A percentile compares a stretch with the other conserved stretches of the same genome.
These are phyloP conservation scores for Chondrosia reniformis DNA, from an alignment of 37 sponge, comb jelly and placozoan species.

Conservation along the genomic window DNA sequence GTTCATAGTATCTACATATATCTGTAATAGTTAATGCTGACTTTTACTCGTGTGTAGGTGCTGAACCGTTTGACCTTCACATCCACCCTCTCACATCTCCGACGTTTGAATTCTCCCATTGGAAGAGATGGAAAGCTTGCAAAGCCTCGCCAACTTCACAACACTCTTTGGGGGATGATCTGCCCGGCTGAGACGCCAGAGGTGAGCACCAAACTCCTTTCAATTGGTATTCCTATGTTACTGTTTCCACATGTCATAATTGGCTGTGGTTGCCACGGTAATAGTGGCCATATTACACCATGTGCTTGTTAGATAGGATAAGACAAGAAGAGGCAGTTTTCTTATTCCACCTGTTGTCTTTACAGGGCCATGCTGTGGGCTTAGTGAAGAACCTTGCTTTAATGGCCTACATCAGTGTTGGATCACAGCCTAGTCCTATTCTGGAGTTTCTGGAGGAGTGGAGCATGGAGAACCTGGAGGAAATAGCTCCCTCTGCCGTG, in stretches of 20 bases:
- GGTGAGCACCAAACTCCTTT: slow-evolving; percentile 2
- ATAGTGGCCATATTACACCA: too few species aligned
- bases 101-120: slow-evolving; percentile 98
- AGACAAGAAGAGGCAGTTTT: too few species aligned
- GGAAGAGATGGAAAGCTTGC: slow-evolving; percentile 99
- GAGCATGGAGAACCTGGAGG: slow-evolving; percentile 99
- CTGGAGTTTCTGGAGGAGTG: slow-evolving; percentile 99
- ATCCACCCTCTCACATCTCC: slow-evolving; percentile 94
- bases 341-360: not conserved
- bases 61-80: slow-evolving; percentile 98
- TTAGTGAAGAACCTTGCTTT: slow-evolving; percentile 99
- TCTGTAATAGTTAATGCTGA: too few species aligned
- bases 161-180: slow-evolving; percentile 99
- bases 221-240: not conserved
- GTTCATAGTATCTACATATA: not conserved
- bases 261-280: too few species aligned
- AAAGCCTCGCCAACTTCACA: slow-evolving; percentile 96
- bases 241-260: not conserved
- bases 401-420: slow-evolving; percentile 99
- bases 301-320: too few species aligned
- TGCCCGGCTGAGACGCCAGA: slow-evolving; percentile 99
- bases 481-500: slow-evolving; percentile 96
- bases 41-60: slow-evolving; percentile 40
- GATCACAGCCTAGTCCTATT: slow-evolving; percentile 97
- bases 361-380: slow-evolving; percentile 97